Conservation (phyloP, 2,113 vertebrate species). For the Platysternon megacephalum region DNA sequence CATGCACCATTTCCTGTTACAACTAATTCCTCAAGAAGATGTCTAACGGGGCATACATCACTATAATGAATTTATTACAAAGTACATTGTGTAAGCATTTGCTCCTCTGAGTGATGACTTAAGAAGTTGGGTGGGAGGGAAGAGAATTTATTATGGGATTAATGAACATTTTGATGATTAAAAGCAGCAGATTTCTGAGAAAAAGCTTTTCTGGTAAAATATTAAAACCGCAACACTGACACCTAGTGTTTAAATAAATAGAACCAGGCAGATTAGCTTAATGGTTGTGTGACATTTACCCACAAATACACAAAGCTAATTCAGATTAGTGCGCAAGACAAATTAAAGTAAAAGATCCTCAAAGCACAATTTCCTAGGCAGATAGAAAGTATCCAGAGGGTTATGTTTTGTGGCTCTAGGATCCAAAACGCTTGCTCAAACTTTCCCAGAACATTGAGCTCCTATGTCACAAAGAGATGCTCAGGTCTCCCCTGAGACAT, state of each 20-base stretch:
- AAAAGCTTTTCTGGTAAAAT: neutral
- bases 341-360: neutral
- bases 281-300: neutral
- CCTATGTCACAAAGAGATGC: neutral
- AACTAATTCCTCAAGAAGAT: neutral
- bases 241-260: slow-evolving; percentile 67
- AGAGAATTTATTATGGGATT: neutral
- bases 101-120: neutral
- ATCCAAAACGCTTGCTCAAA: neutral
- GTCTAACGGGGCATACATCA: neutral
- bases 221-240: slow-evolving; percentile 72
- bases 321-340: neutral
- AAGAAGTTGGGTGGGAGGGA: neutral
- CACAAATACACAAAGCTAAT: neutral
- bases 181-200: neutral
- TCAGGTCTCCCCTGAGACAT: neutral
- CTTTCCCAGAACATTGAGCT: neutral
- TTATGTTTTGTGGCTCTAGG: neutral
- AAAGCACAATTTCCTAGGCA: neutral
- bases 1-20: neutral
- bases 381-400: neutral
- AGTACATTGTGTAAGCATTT: neutral
- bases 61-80: neutral
- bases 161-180: neutral
- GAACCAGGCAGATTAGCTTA: neutral